Base-by-base conservation (phyloP, 2,888 invertebrate species). In the Drosophila mercatorum region DNA sequence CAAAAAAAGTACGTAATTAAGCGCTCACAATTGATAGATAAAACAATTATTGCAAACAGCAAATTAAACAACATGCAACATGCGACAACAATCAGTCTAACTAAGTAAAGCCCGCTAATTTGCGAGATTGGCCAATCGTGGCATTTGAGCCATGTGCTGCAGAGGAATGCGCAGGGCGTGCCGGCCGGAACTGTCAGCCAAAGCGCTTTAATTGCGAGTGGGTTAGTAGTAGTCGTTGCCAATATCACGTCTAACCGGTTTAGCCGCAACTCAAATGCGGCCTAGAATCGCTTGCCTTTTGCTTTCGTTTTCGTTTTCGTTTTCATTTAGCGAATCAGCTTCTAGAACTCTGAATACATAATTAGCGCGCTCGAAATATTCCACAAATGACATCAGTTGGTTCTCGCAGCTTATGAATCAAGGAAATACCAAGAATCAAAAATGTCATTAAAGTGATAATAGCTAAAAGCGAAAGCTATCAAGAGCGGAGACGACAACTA, bases 1-100 rank as follows among this genome's bases (percentile, higher is more conserved):
- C 1, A 73, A 64, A 43, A 44, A 51, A 44, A 41, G 68, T 17
- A 72, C 67, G 61, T 76, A 86, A 86, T 86, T 86, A 88, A 86
- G 78, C 76, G 71, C 53, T 69, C 70, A 66, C 75, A 72, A 64
- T 72, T 80, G 80, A 86, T 83, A 86, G 84, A 81, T 83, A 88
- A 86, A 85, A 79, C 83, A 81, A 81, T 88, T 80, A 81, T 71
- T 75, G 78, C 78, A 66, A 81, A 75, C 78, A 80, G 81, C 84
- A 75, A 78, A 80, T 85, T 72, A 82, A 85, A 83, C 74, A 78
- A 62, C 78, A 77, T 65, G 81, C 81, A 71, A 77, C 72, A 75
- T 80, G 80, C 73, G 59, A 58, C 79, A 57, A 34, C 57, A 88
- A 82, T 84, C 80, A 72, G 71, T 75, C 72, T 68, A 80, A 74